Evolutionary conservation across 2,888 invertebrate genomes (phyloP).

Genomic region (Salticus scenicus): DNA sequence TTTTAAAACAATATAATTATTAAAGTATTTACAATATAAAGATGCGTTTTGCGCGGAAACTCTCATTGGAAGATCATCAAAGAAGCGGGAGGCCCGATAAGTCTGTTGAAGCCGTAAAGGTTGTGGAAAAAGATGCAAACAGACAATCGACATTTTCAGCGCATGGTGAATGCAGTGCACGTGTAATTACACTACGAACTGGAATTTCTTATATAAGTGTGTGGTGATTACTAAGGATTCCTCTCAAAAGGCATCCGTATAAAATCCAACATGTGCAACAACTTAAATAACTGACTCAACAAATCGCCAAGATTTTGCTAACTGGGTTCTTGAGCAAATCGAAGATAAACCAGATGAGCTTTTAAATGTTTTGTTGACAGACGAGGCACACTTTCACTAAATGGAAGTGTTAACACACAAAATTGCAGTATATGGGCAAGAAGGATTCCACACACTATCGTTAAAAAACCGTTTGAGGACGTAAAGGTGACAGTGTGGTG

Average conservation of each 20-base stretch:
- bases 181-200: slow-evolving; percentile 15
- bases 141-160: slow-evolving; percentile 8
- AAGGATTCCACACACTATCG: too few relatives aligned
- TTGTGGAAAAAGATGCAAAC: neutral
- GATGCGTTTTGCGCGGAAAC: too few relatives aligned
- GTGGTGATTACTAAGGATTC: slow-evolving; percentile 6
- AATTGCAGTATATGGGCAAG: too few relatives aligned
- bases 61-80: neutral
- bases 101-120: neutral
- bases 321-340: neutral
- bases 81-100: neutral
- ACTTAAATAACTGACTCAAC: slow-evolving; percentile 2
- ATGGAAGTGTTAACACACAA: too few relatives aligned
- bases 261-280: slow-evolving; percentile 3
- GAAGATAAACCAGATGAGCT: neutral
- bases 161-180: slow-evolving; percentile 21
- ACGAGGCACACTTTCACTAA: too few relatives aligned
- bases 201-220: slow-evolving; percentile 1
- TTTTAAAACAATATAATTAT: too few relatives aligned
- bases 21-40: too few relatives aligned
- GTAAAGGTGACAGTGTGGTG: too few relatives aligned
- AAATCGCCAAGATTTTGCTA: neutral
- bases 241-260: neutral
- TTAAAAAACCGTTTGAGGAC: too few relatives aligned
- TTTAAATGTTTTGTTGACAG: too few relatives aligned